Evolutionary conservation across 2,797 vertebrate species (phyloP), one percentile per base, ranked within the genome.

Genomic region (Pogonophryne albipinna): DNA sequence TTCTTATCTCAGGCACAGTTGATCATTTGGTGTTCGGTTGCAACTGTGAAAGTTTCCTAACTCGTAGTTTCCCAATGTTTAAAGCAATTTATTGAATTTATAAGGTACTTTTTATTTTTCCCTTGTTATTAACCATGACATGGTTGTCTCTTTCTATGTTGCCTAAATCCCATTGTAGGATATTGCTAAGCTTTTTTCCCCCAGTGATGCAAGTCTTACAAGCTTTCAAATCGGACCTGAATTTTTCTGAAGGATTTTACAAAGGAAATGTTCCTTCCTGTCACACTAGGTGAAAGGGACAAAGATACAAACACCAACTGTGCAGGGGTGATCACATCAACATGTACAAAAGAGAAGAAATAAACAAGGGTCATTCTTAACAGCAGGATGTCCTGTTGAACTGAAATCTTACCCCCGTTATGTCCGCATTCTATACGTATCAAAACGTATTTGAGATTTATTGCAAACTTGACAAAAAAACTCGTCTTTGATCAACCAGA

Each of bases 381-480:
- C 49, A 77, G 62, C 82, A 84, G 82, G 68, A 82, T 71, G 74
- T 84, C 84, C 80, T 86, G 82, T 86, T 75, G 57, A 73, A 49
- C 78, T 69, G 27, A 73, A 74, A 71, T 71, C 46, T 31, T 50
- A 47, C 56, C 62, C 44, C 34, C 42, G 70, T 64, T 69, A 44
- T 69, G 46, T 74, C 58, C n/a, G 3, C 16, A 15, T 47, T 67
- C n/a, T 10, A 17, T 63, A 56, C 59, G 72, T 31, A 76, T 27
- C 16, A 49, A n/a, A 13, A 76, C 58, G 15, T 41, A 71, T 76
- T 66, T 57, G 27, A 66, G 78, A 64, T 68, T 56, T 86, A 86
- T 58, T 88, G 80, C 89, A 80, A 87, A 86, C 85, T 71, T 83
- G 82, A 87, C 85, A 64, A 86, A 86, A 91, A 80, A 85, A 75